A percentile compares a stretch with the other conserved stretches of the same genome.
These are phyloP conservation scores for Brachyhypopomus occidentalis DNA, from an alignment of 2,113 vertebrate genomes.

Conservation along the genomic window DNA sequence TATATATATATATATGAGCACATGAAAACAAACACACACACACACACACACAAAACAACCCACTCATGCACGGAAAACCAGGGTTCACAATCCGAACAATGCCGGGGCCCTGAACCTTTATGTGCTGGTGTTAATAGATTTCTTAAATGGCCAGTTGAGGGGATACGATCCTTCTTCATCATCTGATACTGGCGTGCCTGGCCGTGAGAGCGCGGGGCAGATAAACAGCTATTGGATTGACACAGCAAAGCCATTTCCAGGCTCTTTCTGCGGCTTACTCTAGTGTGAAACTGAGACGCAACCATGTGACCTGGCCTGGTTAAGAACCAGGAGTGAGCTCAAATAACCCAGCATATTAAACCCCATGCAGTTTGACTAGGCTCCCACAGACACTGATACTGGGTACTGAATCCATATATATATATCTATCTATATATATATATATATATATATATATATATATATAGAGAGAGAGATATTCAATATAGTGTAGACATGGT, in stretches of 20 bases:
- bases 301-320: conserved; percentile 18
- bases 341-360: not conserved
- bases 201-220: conserved; percentile 23
- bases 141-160: conserved; percentile 45
- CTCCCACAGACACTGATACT: no score
- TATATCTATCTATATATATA: no score
- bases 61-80: not conserved
- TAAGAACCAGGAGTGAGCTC: not conserved
- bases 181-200: conserved; percentile 43
- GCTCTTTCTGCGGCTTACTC: conserved; percentile 35
- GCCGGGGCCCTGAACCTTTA: not conserved
- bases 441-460: no score
- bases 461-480: no score
- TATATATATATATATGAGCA: no score
- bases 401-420: no score
- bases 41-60: not conserved
- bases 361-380: not conserved
- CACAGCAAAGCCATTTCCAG: conserved; percentile 42
- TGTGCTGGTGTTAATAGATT: conserved; percentile 36
- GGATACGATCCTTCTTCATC: conserved; percentile 48
- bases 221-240: conserved; percentile 41
- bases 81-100: not conserved
- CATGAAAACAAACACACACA: not conserved
- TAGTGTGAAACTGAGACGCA: conserved; percentile 42
- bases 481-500: no score